Evolutionary conservation across 2,797 vertebrate genomes (phyloP), one percentile per base, ranked within the genome.

Genomic region (Chaetodon trifasciatus): DNA sequence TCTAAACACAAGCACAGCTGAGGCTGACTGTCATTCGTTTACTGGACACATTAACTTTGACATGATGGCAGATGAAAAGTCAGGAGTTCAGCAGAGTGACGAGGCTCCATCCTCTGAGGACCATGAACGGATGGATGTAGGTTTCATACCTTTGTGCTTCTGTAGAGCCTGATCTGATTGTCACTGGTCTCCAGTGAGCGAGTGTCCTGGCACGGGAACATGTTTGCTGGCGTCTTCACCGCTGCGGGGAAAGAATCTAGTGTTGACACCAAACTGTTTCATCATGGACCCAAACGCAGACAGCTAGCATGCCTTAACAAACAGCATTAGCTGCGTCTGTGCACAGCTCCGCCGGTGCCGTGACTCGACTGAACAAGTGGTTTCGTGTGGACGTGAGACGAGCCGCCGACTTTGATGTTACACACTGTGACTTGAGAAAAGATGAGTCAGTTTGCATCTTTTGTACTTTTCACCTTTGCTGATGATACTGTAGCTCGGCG

Each of bases 381-480:
- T 46, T 69, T 74, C 3, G 32, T 23, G 16, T 56, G 44, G 64
- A 73, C 57, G 21, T 9, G 9, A 67, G 16, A 52, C 15, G 3
- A 44, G 13, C 46, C 35, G 55, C 19, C n/a, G 44, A 61, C 58
- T 67, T 74, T 28, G 67, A 73, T 63, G 42, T 68, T 35, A 47
- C 72, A 23, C 70, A 28, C 17, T 61, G 24, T 49, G 66, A 70
- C 72, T 73, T 5, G 40, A 68, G 74, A 65, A 74, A 74, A 78
- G 74, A 79, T 74, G 74, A 82, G 75, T 70, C 71, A 70, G 42
- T 80, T 83, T 42, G 77, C 57, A 70, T 79, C 35, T 70, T 84
- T 69, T 77, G 72, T 86, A 71, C 78, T 76, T 78, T 81, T 87
- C 68, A 84, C 82, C 83, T 87, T 79, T 71, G 63, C 42, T 83